Conservation (phyloP, 2,113 vertebrate genomes). For the Pipa parva region DNA sequence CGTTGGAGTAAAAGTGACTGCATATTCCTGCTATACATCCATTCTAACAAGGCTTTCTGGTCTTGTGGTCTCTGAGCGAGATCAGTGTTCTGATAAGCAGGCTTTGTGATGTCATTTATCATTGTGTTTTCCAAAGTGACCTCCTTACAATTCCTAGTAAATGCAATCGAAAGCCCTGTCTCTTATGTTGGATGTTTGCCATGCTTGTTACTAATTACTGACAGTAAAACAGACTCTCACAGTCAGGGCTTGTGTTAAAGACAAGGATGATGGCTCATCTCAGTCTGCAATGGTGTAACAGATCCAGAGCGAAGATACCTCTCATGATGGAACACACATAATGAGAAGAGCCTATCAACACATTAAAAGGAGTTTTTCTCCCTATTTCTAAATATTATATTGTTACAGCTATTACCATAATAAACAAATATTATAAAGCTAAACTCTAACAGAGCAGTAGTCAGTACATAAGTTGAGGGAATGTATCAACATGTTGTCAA, state of each 20-base stretch:
- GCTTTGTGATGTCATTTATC: slow-evolving; percentile 32
- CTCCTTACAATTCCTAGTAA: slow-evolving; percentile 17
- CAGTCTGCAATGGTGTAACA: slow-evolving; percentile 4
- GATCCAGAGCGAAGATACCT: slow-evolving; percentile 6
- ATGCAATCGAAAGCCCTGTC: slow-evolving; percentile 2
- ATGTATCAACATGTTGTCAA: no score
- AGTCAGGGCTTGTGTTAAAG: slow-evolving; percentile 30
- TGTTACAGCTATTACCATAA: no score
- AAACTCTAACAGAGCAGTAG: no score
- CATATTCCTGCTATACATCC: not conserved
- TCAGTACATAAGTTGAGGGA: no score
- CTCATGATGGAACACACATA: slow-evolving; percentile 6
- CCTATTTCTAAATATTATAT: no score
- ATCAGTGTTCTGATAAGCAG: slow-evolving; percentile 21
- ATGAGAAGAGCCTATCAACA: not conserved
- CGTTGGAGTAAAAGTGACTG: not conserved
- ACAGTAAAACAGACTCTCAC: slow-evolving; percentile 16
- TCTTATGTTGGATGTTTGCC: slow-evolving; percentile 25
- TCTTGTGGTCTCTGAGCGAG: not conserved
- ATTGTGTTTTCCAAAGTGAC: slow-evolving; percentile 37
- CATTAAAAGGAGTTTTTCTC: no score
- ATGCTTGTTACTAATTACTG: slow-evolving; percentile 36
- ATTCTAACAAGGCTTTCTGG: not conserved
- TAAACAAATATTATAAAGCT: no score
- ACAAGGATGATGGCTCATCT: not conserved